Conservation (phyloP, 2,113 vertebrate species). For the Rhinopomastus cyanomelas region DNA sequence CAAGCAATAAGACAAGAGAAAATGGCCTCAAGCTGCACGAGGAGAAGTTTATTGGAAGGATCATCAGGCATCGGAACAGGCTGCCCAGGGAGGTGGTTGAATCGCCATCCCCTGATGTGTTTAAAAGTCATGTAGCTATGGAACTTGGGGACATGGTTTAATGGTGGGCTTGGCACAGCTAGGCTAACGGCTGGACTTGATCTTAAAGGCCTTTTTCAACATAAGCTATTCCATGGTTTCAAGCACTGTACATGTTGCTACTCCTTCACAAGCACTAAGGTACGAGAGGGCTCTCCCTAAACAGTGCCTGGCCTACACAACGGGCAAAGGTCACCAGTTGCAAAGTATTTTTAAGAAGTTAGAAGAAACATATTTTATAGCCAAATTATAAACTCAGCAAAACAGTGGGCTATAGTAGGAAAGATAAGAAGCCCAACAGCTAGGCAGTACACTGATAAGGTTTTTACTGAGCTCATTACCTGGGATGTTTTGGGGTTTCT, state of each 20-base stretch:
- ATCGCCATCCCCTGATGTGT: too few relatives aligned
- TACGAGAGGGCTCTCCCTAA: background rate
- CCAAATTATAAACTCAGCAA: conserved; percentile 13
- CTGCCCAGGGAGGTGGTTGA: too few relatives aligned
- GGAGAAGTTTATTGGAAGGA: too few relatives aligned
- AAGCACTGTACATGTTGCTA: background rate
- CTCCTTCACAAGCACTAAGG: background rate
- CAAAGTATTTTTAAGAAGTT: conserved; percentile 13
- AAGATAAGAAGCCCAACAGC: background rate
- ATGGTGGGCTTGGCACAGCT: too few relatives aligned
- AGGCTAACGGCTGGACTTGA: too few relatives aligned
- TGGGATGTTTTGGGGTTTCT: background rate
- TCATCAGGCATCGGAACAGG: too few relatives aligned
- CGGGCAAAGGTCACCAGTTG: background rate
- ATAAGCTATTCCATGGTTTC: background rate
- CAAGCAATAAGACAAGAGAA: too few relatives aligned
- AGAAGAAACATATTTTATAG: background rate
- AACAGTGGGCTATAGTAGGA: background rate
- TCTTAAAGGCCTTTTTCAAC: too few relatives aligned
- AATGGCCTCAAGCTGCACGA: too few relatives aligned
- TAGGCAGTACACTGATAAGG: background rate
- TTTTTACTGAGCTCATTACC: background rate
- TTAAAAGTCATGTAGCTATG: too few relatives aligned
- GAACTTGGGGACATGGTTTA: too few relatives aligned
- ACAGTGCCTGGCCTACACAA: background rate